These are phyloP conservation scores for Calameuta idolon DNA, from an alignment of 2,888 invertebrate species.

Conservation along the genomic window DNA sequence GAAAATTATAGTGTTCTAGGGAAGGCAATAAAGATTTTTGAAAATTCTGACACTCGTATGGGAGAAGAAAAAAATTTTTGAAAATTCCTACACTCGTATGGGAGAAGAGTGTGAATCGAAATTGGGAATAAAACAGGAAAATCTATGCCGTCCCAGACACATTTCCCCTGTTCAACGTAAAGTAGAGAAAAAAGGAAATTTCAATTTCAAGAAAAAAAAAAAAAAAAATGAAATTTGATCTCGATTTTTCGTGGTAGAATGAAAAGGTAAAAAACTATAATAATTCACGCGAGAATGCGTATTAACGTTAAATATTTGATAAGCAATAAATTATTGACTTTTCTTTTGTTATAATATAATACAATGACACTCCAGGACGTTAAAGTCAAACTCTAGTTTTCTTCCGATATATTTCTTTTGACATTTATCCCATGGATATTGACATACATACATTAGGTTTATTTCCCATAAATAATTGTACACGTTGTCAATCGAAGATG, in stretches of 20 bases:
- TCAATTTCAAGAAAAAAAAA: not conserved
- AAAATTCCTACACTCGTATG: not conserved
- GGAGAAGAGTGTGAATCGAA: too few relatives aligned
- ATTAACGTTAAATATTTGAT: too few relatives aligned
- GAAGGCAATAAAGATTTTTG: not conserved
- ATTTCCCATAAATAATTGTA: not conserved
- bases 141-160: too few relatives aligned
- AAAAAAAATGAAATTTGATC: too few relatives aligned
- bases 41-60: not conserved
- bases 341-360: not conserved
- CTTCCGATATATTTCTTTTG: not conserved
- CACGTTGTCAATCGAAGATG: not conserved
- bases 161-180: not conserved
- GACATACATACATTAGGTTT: not conserved
- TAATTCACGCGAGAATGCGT: too few relatives aligned
- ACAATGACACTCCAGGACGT: not conserved
- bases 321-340: too few relatives aligned
- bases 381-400: not conserved
- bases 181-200: not conserved
- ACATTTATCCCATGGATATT: not conserved
- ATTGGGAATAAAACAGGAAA: too few relatives aligned
- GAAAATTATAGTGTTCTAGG: not conserved
- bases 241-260: too few relatives aligned
- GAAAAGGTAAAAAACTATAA: too few relatives aligned
- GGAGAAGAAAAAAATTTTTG: not conserved